Conservation (phyloP, 2,113 vertebrate species). For the Ameiurus melas region DNA sequence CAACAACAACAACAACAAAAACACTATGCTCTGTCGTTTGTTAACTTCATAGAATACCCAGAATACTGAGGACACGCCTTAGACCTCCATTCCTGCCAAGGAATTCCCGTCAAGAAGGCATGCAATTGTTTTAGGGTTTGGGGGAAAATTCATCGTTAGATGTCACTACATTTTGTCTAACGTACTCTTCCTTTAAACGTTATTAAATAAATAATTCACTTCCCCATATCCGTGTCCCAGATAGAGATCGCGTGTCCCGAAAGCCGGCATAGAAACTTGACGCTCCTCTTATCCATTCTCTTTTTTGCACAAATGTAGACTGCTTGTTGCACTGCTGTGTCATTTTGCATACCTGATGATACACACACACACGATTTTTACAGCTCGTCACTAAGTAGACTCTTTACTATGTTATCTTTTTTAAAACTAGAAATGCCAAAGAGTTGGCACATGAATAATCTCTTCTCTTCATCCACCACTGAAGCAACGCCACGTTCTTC, state of each 20-base stretch:
- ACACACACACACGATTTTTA: not conserved
- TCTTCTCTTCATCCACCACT: not conserved
- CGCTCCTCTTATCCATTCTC: conserved; percentile 24
- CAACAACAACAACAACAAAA: not conserved
- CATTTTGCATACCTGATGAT: not conserved
- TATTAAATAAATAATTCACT: conserved; percentile 41
- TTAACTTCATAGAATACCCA: not conserved
- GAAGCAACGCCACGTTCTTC: not conserved
- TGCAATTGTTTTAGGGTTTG: not conserved
- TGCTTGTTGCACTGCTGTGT: not conserved
- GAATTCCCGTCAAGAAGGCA: not conserved
- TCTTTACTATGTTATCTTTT: not conserved
- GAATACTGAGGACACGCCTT: not conserved
- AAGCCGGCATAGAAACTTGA: conserved; percentile 16
- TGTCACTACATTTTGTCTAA: not conserved
- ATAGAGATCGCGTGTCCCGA: conserved; percentile 33
- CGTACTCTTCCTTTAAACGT: not conserved
- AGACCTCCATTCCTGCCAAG: not conserved
- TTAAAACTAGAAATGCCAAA: not conserved
- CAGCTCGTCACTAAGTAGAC: not conserved
- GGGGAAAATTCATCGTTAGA: not conserved
- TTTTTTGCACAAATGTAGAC: not conserved
- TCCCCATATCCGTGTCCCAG: conserved; percentile 21
- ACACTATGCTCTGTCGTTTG: not conserved
- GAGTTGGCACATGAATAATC: not conserved